phyloP scores from a whole-genome alignment of 2,113 vertebrate species.

The Ginglymostoma cirratum region DNA sequence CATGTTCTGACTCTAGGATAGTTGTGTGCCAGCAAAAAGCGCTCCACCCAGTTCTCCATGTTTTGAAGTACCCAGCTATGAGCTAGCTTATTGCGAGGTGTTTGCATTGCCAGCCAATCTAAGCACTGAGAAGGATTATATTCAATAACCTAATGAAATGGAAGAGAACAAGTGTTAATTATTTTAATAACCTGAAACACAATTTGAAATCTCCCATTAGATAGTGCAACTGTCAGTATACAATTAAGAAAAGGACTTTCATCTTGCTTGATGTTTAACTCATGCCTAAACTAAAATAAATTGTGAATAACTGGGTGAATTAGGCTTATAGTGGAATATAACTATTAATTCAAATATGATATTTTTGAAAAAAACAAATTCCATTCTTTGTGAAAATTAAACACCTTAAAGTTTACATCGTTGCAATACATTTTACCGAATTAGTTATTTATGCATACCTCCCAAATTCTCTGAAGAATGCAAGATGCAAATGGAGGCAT shows the following conservation, averaged over 20 bases:
- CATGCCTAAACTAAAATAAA: not conserved
- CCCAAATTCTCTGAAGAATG: slow-evolving; percentile 98
- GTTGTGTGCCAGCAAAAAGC: slow-evolving; percentile 96
- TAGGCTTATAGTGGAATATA: not conserved
- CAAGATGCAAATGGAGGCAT: slow-evolving; percentile 97
- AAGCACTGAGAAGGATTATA: slow-evolving; percentile 97
- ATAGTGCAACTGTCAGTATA: not conserved
- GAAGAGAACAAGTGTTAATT: slow-evolving; percentile 37
- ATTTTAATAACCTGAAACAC: not conserved
- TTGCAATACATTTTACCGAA: not conserved
- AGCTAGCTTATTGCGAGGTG: slow-evolving; percentile 91
- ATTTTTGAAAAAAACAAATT: not conserved
- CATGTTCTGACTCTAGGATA: slow-evolving; percentile 96
- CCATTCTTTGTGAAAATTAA: not conserved
- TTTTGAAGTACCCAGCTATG: slow-evolving; percentile 99
- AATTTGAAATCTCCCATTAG: not conserved
- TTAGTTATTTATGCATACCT: slow-evolving; percentile 58
- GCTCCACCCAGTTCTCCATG: slow-evolving; percentile 98
- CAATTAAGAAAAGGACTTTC: not conserved
- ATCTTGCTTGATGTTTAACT: not conserved
- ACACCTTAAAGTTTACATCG: not conserved
- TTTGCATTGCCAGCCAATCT: slow-evolving; percentile 97
- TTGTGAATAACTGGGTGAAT: not conserved
- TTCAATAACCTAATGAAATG: slow-evolving; percentile 77
- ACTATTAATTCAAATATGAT: not conserved